Percentiles rank a stretch among this genome's conserved stretches.
Evolutionary conservation across 2,888 invertebrate genomes (phyloP).

Genomic region (Epirrhoe alternata): DNA sequence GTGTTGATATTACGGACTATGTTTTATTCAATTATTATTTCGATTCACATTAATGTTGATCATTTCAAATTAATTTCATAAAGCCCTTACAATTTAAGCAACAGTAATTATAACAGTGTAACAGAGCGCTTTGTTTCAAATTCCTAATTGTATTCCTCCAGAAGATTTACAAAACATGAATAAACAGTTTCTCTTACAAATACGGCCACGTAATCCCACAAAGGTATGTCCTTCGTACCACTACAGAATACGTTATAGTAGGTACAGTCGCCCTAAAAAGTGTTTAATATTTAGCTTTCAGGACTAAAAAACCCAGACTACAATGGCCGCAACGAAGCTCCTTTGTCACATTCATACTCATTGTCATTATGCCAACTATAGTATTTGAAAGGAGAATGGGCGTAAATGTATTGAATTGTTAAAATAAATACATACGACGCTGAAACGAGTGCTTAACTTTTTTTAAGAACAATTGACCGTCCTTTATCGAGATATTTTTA

Average conservation of each 20-base stretch:
- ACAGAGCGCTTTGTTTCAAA: not conserved
- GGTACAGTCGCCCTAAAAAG: not conserved
- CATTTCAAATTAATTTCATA: no score
- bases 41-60: no score
- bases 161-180: conserved; percentile 6
- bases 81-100: not conserved
- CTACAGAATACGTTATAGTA: conserved; percentile 3
- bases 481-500: no score
- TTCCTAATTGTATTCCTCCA: not conserved
- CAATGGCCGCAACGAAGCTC: not conserved
- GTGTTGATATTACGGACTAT: no score
- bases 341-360: not conserved
- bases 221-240: conserved; percentile 10
- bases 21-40: no score
- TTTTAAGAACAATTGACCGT: no score
- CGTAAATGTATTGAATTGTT: no score
- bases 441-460: no score
- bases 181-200: conserved; percentile 4
- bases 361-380: not conserved
- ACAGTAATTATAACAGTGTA: not conserved
- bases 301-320: not conserved
- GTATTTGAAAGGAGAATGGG: no score
- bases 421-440: no score
- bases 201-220: conserved; percentile 16
- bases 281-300: not conserved